These are phyloP conservation scores for Lutjanus erythropterus DNA, from an alignment of 2,113 vertebrate genomes.

Conservation along the genomic window DNA sequence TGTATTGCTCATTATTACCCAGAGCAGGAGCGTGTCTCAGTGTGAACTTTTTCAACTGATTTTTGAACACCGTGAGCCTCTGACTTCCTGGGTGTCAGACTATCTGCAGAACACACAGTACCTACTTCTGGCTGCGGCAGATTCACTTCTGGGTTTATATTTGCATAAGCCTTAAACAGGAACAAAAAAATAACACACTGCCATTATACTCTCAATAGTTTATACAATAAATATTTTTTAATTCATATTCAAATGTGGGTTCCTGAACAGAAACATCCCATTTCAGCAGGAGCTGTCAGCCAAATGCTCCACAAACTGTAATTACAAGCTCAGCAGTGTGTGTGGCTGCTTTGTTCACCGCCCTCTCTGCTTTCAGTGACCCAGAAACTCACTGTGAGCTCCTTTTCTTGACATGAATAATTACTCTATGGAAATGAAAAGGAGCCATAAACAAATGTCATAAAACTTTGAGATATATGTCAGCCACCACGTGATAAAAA, in stretches of 20 bases:
- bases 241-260: conserved; percentile 43
- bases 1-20: neutral
- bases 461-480: neutral
- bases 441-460: conserved; percentile 31
- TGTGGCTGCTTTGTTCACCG: conserved; percentile 40
- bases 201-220: conserved; percentile 20
- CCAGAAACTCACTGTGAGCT: conserved; percentile 69
- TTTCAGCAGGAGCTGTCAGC: conserved; percentile 55
- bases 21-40: neutral
- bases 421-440: conserved; percentile 49
- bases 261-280: conserved; percentile 9
- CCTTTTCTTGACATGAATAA: conserved; percentile 67
- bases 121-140: conserved; percentile 5
- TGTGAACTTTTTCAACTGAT: neutral
- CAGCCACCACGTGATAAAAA: neutral
- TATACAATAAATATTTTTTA: conserved; percentile 1
- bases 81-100: conserved; percentile 18
- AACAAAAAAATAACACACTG: neutral
- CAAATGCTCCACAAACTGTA: conserved; percentile 51
- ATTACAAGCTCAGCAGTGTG: conserved; percentile 57
- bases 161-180: neutral
- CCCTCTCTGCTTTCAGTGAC: conserved; percentile 58
- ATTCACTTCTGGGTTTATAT: neutral
- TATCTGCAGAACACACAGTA: conserved; percentile 19
- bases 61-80: neutral